Base-by-base conservation (phyloP, 1,140 invertebrate genomes). In the Holcopasites calliopsidis region DNA sequence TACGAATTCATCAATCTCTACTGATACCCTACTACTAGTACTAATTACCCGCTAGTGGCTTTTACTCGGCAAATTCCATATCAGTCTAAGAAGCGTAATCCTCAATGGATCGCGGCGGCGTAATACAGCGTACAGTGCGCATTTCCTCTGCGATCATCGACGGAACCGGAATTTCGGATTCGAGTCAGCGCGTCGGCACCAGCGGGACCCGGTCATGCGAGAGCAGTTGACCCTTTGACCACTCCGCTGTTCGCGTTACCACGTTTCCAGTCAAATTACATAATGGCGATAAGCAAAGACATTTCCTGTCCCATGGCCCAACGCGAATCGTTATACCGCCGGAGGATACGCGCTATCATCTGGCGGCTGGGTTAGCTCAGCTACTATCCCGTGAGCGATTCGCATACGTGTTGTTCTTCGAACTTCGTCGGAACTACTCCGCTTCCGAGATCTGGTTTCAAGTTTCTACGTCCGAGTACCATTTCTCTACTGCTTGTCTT, bases 261-360 rank as follows among this genome's bases (percentile, higher is more conserved):
- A n/a, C 58, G 13, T 57, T 52, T 35, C 62, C 23, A 5, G 33
- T 13, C 33, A 69, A 75, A 68, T 75, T 75, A 68, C 52, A 16
- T 47, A 75, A 75, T 38, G 40, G 23, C 1, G 64, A 69, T 75
- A 75, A 75, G 52, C 72, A 58, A 75, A 58, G 64, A 57, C 52
- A 23, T 42, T 40, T 58, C 64, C 40, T 13, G 40, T n/a, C 10
- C 26, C 6, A 23, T 6, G 16, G 26, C 13, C 18, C 3, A 31
- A 42, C 60, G 13, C 2, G 60, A 55, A 58, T 58, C 33, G 64
- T 75, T 49, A 69, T 49, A 31, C 21, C 18, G 31, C 8, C 21
- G 3, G 33, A n/a, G 52, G 23, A 64, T n/a, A 54, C n/a, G 16
- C 33, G 23, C 13, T 31, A 58, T 68, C 44, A 73, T 44, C 35